Conservation (phyloP, 2,113 vertebrate species). For the Cromileptes altivelis region DNA sequence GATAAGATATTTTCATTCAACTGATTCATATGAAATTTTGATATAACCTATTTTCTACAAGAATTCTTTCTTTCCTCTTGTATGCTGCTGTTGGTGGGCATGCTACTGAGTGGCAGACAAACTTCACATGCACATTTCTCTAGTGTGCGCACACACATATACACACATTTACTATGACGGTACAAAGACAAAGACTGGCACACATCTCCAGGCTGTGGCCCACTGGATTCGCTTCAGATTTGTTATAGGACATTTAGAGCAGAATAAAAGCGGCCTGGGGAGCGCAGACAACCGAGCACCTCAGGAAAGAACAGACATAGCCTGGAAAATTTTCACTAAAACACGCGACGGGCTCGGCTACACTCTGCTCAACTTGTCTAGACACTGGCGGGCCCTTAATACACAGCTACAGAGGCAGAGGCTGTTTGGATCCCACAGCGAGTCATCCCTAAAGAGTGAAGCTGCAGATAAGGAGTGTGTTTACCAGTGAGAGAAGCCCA, state of each 20-base stretch:
- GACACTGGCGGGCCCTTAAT: slow-evolving; percentile 34
- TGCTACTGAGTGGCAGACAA: not conserved
- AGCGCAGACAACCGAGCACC: slow-evolving; percentile 30
- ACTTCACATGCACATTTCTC: slow-evolving; percentile 1
- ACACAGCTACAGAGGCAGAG: slow-evolving; percentile 34
- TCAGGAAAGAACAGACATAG: slow-evolving; percentile 31
- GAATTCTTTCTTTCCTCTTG: not conserved
- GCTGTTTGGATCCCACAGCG: slow-evolving; percentile 38
- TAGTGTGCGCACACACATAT: not conserved
- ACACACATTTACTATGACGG: slow-evolving; percentile 9
- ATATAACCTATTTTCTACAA: slow-evolving; percentile 21
- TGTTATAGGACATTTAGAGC: slow-evolving; percentile 59
- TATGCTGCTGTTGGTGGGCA: not conserved
- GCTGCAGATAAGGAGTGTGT: slow-evolving; percentile 50
- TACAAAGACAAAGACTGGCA: slow-evolving; percentile 53
- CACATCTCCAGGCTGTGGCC: slow-evolving; percentile 29
- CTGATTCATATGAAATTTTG: not conserved
- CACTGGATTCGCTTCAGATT: slow-evolving; percentile 30
- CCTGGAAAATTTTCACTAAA: slow-evolving; percentile 39
- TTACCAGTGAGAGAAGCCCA: slow-evolving; percentile 32
- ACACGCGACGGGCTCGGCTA: slow-evolving; percentile 20
- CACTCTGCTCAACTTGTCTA: slow-evolving; percentile 44
- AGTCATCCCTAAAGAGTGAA: slow-evolving; percentile 48
- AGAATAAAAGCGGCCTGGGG: slow-evolving; percentile 41
- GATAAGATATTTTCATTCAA: not conserved